Evolutionary conservation across 2,797 vertebrate genomes (phyloP).

Genomic region (Liparis tanakae): DNA sequence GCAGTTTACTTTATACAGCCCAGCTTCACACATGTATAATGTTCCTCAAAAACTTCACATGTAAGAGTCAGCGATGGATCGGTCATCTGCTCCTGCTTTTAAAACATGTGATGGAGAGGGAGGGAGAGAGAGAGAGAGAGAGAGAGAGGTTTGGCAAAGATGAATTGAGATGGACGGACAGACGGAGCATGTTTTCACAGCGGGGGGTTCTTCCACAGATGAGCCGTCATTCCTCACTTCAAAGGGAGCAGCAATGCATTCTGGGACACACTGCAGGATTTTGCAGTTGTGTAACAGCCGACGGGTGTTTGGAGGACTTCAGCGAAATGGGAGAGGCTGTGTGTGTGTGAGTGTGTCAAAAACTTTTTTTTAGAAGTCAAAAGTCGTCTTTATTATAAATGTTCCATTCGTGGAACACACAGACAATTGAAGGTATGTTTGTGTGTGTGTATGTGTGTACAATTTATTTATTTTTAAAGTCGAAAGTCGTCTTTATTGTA

Average conservation of each 20-base stretch:
- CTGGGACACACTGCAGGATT: slow-evolving; percentile 64
- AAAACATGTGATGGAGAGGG: slow-evolving; percentile 10
- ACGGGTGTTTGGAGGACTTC: slow-evolving; percentile 60
- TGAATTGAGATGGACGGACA: slow-evolving; percentile 3
- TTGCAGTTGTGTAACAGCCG: slow-evolving; percentile 66
- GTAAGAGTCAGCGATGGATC: background rate
- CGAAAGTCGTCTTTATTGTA: no score
- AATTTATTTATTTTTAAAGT: no score
- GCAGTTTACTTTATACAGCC: no score
- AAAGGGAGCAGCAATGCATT: slow-evolving; percentile 62
- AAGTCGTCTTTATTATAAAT: no score
- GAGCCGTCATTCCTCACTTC: slow-evolving; percentile 46
- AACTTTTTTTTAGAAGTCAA: no score
- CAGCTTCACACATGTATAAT: no score
- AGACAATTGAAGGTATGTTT: no score
- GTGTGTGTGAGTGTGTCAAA: slow-evolving; percentile 31
- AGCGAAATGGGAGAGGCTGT: slow-evolving; percentile 35
- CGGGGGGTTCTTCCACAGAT: slow-evolving; percentile 33
- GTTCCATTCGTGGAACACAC: no score
- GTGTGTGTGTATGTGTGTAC: no score
- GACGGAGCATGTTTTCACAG: slow-evolving; percentile 25
- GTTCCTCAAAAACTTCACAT: no score
- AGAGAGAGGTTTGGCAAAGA: no score
- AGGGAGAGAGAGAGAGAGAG: background rate
- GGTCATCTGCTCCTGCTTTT: slow-evolving; percentile 13